Conservation (phyloP, 2,797 vertebrate genomes). For the Helicolenus hilgendorfi region DNA sequence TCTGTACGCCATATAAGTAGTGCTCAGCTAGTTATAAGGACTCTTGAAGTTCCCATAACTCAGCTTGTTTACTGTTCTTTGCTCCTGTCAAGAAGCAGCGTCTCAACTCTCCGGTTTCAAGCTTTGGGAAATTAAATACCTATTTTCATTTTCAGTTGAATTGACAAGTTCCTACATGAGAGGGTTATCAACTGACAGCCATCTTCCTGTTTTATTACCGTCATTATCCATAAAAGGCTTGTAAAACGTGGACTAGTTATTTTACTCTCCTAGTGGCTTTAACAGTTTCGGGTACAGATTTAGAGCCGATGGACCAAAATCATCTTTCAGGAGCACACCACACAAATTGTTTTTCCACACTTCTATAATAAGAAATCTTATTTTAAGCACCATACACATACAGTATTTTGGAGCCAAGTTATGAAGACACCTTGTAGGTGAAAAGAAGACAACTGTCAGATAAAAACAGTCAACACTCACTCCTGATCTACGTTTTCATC, state of each 20-base stretch:
- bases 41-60: background rate
- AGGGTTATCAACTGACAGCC: background rate
- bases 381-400: background rate
- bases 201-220: too few relatives aligned
- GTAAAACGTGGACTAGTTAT: background rate
- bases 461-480: slow-evolving; percentile 55
- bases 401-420: background rate
- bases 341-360: background rate
- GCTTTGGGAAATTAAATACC: background rate
- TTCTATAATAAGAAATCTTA: background rate
- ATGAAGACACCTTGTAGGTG: background rate
- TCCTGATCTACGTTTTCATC: slow-evolving; percentile 35
- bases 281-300: background rate
- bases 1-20: background rate
- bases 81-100: background rate
- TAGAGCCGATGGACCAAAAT: background rate
- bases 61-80: background rate
- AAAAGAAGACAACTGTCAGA: background rate
- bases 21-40: background rate
- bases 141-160: slow-evolving; percentile 19
- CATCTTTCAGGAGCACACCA: background rate
- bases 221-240: background rate
- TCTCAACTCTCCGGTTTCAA: slow-evolving; percentile 32
- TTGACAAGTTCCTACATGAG: background rate
- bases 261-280: background rate